Evolutionary conservation across 2,797 vertebrate species (phyloP).

Genomic region (Parambassis ranga): DNA sequence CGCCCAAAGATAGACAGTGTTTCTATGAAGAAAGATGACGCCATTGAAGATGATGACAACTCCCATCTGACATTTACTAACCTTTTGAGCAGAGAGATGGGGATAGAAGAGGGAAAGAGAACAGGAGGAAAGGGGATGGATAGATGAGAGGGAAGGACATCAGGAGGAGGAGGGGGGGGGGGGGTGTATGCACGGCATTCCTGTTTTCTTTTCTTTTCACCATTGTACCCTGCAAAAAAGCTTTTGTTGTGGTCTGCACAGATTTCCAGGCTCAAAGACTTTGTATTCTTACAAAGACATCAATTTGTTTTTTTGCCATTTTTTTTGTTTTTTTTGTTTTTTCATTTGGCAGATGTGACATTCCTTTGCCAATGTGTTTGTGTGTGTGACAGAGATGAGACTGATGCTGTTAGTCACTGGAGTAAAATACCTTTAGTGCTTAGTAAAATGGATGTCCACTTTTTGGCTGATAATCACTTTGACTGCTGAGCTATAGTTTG

Average conservation of each 20-base stretch:
- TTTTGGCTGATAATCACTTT: not conserved
- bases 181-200: slow-evolving; percentile 53
- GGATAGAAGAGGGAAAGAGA: slow-evolving; percentile 61
- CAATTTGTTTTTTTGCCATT: too few relatives aligned
- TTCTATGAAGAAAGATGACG: slow-evolving; percentile 75
- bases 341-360: slow-evolving; percentile 18
- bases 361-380: not conserved
- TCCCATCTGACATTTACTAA: slow-evolving; percentile 87
- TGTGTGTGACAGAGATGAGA: too few relatives aligned
- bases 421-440: not conserved
- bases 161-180: slow-evolving; percentile 4
- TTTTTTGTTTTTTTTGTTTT: not conserved
- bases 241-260: slow-evolving; percentile 52
- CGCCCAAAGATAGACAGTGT: slow-evolving; percentile 29
- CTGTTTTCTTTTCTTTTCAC: slow-evolving; percentile 65
- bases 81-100: slow-evolving; percentile 81
- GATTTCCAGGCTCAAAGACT: slow-evolving; percentile 17
- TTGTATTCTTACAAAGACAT: slow-evolving; percentile 10
- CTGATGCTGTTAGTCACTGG: not conserved
- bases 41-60: slow-evolving; percentile 86
- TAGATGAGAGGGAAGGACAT: slow-evolving; percentile 51
- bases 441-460: not conserved
- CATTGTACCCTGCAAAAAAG: slow-evolving; percentile 33
- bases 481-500: too few relatives aligned
- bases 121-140: slow-evolving; percentile 63